Base-by-base conservation (phyloP, 2,113 vertebrate species). In the Gambusia affinis region DNA sequence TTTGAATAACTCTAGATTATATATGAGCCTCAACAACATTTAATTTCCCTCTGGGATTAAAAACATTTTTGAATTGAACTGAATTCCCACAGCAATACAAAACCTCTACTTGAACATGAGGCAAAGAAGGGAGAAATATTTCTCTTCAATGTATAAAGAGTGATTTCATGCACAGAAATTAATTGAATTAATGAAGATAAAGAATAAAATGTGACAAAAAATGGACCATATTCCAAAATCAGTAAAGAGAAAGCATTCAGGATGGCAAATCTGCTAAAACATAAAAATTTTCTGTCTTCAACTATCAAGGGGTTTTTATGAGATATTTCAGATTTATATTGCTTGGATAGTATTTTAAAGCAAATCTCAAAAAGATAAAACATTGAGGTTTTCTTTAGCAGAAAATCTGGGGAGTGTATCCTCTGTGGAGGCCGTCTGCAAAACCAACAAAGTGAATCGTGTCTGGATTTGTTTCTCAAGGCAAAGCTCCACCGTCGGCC, bases 381-480 rank as follows among this genome's bases (percentile, higher is more conserved):
- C 37, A 31, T 64, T 60, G 35, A 8, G 33, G 63, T 28, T 76
- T 39, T 28, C 3, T 33, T 19, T 5, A 5, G n/a, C 33, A 0
- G 7, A 27, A 24, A 75, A 64, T n/a, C 28, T 44, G 57, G 72
- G 57, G 76, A 77, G 7, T 1, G 72, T 1, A 2, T 7, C 30
- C 75, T 84, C 2, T 80, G 72, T 82, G 84, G 77, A 81, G 65
- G 42, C 70, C 69, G 74, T 85, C 84, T 81, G 80, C 57, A 64
- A 57, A 75, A 37, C 73, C 47, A 92, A 88, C 78, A 78, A 81
- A 84, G 72, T 70, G 79, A 80, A 82, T 79, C 31, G 22, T 78
- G 78, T 87, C 74, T 89, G 75, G 84, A 81, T 79, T 88, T 72
- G 78, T 84, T 79, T 88, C 86, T 90, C 86, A 90, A 92, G 89